phyloP scores from a whole-genome alignment of 2,113 vertebrate genomes.

The Indri indri region DNA sequence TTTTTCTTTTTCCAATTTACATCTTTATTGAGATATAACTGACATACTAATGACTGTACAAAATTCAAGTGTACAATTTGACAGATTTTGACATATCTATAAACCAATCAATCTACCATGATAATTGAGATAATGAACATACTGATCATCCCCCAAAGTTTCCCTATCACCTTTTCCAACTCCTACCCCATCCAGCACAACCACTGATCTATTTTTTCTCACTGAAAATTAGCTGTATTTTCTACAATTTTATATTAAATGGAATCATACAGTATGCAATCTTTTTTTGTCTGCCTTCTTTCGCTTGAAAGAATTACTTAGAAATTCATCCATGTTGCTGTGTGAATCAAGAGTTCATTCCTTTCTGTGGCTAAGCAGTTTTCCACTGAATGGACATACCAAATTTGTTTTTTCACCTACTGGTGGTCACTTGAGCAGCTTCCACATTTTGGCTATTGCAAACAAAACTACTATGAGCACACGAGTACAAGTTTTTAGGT shows the following conservation, averaged over 20 bases:
- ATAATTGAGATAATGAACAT: background rate
- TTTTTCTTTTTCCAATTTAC: background rate
- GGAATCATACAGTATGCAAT: background rate
- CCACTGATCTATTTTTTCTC: background rate
- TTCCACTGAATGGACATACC: background rate
- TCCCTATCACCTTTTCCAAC: background rate
- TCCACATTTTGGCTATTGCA: background rate
- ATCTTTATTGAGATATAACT: background rate
- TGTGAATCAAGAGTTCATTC: background rate
- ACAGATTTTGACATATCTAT: background rate
- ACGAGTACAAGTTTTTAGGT: background rate
- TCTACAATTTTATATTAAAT: background rate
- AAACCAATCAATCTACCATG: background rate
- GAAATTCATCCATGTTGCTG: background rate
- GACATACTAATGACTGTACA: background rate
- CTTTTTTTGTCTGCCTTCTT: background rate
- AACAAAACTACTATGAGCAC: background rate
- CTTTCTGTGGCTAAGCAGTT: background rate
- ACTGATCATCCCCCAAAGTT: background rate
- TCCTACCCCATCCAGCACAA: background rate
- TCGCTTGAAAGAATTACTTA: background rate
- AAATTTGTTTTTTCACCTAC: background rate
- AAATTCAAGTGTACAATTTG: background rate
- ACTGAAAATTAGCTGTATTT: background rate
- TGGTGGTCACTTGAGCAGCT: background rate